Percentiles rank a stretch among this genome's conserved stretches.
These are phyloP conservation scores for Amphimallon solstitiale DNA, from an alignment of 2,888 invertebrate genomes.

Conservation along the genomic window DNA sequence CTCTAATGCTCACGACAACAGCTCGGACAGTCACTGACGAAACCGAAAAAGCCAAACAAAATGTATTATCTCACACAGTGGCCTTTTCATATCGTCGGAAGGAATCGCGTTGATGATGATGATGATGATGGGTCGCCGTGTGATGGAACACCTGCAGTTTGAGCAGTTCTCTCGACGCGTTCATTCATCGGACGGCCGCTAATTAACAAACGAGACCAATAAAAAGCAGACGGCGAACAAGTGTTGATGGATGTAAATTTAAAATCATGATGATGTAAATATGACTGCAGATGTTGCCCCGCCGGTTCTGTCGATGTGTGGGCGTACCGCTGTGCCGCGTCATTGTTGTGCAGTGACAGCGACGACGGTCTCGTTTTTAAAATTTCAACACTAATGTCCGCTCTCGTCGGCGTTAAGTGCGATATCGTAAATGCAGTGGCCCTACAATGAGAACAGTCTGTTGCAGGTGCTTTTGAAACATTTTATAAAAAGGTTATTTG, in stretches of 20 bases:
- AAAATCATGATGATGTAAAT: conserved; percentile 38
- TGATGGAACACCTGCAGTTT: conserved; percentile 17
- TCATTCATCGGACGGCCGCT: conserved; percentile 2
- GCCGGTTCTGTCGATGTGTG: background rate
- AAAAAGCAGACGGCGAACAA: conserved; percentile 22
- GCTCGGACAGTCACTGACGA: background rate
- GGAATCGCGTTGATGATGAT: background rate
- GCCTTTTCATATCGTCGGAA: background rate
- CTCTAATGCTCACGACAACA: no score
- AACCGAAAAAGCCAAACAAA: background rate
- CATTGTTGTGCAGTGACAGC: background rate
- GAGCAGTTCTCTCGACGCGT: background rate
- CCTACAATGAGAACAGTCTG: no score
- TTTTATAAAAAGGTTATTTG: no score
- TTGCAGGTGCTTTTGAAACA: no score
- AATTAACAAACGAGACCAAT: conserved; percentile 28
- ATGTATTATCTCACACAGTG: background rate
- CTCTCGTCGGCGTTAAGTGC: background rate
- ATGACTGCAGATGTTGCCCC: conserved; percentile 28
- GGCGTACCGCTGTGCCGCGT: conserved; percentile 2
- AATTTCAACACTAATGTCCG: conserved; percentile 25
- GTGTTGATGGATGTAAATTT: conserved; percentile 35
- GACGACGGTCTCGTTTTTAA: conserved; percentile 2
- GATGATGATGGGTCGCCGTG: conserved; percentile 39
- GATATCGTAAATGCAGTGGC: background rate